These are phyloP conservation scores for Crotalus horridus DNA, from an alignment of 2,113 vertebrate species.

Conservation along the genomic window DNA sequence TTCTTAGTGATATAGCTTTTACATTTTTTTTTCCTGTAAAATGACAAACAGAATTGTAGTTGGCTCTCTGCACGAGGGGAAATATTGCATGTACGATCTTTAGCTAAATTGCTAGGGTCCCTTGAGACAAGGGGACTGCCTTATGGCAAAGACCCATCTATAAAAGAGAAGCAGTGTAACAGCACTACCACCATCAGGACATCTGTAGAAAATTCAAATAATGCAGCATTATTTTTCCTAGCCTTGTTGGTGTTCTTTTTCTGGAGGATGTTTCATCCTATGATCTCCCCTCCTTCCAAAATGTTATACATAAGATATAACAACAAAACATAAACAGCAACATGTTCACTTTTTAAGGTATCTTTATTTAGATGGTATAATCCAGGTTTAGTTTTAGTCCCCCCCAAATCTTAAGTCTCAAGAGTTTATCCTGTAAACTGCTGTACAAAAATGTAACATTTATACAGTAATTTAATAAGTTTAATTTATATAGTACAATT, in stretches of 20 bases:
- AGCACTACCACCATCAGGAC: not conserved
- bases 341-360: conserved; percentile 47
- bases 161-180: not conserved
- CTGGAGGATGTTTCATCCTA: not conserved
- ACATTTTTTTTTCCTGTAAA: not conserved
- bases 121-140: not conserved
- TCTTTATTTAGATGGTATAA: conserved; percentile 67
- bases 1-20: not conserved
- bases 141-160: not conserved
- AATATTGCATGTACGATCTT: not conserved
- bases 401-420: conserved; percentile 53
- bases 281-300: not conserved
- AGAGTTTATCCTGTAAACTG: conserved; percentile 46
- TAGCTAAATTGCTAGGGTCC: not conserved
- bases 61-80: not conserved
- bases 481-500: conserved; percentile 54
- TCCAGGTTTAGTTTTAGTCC: conserved; percentile 53
- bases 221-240: not conserved
- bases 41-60: not conserved
- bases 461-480: conserved; percentile 62
- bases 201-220: not conserved
- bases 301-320: not conserved
- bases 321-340: not conserved
- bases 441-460: conserved; percentile 54
- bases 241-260: not conserved